A percentile compares a stretch with the other conserved stretches of the same genome.
Conservation (phyloP, 2,113 vertebrate genomes). For the Sylvilagus bachmani region DNA sequence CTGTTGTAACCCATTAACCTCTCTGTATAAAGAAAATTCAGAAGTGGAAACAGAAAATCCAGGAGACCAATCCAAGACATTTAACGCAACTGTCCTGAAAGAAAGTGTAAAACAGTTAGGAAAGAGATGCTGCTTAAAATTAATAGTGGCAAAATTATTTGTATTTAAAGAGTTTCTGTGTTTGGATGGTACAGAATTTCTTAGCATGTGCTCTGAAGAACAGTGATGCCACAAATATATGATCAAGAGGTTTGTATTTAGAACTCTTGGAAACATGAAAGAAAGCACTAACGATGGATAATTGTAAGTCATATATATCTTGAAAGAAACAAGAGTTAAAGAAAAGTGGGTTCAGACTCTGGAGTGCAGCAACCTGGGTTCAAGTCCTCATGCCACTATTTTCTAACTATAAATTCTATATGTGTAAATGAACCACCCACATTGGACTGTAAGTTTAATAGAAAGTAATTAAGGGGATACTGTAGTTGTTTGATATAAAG, state of each 20-base stretch:
- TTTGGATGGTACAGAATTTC: neutral
- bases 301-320: neutral
- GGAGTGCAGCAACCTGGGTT: neutral
- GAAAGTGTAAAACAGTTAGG: neutral
- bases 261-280: neutral
- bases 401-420: neutral
- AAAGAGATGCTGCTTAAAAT: constrained; percentile 32
- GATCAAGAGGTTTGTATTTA: neutral
- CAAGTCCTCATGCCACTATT: neutral
- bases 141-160: neutral
- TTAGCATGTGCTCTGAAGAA: neutral
- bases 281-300: neutral
- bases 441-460: neutral
- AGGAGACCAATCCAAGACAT: neutral
- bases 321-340: constrained; percentile 16
- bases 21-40: neutral
- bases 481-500: neutral
- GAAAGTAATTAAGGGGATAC: neutral
- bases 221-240: neutral
- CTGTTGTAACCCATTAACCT: neutral
- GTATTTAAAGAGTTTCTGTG: neutral
- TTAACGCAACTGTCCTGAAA: neutral
- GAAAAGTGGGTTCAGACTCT: neutral
- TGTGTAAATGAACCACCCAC: neutral
- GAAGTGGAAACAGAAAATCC: neutral